Conservation (phyloP, 2,113 vertebrate genomes). For the Paraplagusia blochii region DNA sequence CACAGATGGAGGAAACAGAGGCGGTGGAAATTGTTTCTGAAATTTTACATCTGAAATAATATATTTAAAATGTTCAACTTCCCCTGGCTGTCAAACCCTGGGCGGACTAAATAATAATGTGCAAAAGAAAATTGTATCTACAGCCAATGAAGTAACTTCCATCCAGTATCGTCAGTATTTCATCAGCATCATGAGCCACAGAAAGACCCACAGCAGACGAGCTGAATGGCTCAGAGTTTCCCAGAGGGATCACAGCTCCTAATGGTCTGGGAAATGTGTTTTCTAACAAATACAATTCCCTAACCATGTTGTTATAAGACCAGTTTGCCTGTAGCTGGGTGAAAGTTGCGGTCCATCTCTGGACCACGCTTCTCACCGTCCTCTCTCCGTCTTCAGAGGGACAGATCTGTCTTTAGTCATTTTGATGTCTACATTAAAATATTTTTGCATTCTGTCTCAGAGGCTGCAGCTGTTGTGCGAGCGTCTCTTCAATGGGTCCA, state of each 20-base stretch:
- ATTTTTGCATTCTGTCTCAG: constrained; percentile 15
- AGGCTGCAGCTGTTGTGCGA: constrained; percentile 28
- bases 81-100: not conserved
- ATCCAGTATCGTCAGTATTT: no score
- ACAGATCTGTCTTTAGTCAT: not conserved
- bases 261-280: not conserved
- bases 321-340: constrained; percentile 1
- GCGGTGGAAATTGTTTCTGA: constrained; percentile 9
- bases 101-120: not conserved
- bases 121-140: not conserved
- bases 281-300: not conserved
- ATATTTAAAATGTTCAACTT: constrained; percentile 1
- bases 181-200: constrained; percentile 4
- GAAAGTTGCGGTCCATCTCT: not conserved
- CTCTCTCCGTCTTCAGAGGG: not conserved
- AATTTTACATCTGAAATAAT: constrained; percentile 9
- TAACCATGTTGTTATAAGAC: not conserved
- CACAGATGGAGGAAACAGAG: constrained; percentile 36
- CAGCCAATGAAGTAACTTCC: not conserved
- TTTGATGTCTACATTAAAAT: constrained; percentile 16
- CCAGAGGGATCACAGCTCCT: not conserved
- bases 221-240: constrained; percentile 7
- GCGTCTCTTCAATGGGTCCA: constrained; percentile 13
- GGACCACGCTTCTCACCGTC: not conserved
- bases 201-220: not conserved